These are phyloP conservation scores for Collichthys lucidus DNA, from an alignment of 2,113 vertebrate species.

Conservation along the genomic window DNA sequence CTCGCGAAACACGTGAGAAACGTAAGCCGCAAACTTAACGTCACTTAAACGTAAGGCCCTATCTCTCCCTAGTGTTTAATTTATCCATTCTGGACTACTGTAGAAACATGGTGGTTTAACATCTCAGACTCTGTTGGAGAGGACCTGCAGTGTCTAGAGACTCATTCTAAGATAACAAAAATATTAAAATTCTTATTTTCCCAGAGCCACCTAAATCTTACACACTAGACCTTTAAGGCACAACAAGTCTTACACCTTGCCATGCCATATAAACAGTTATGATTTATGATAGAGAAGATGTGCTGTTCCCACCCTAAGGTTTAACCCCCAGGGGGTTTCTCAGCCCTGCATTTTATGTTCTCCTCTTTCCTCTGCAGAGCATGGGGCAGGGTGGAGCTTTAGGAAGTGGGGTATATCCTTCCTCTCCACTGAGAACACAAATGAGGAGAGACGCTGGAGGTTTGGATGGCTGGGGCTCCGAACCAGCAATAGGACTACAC, in stretches of 20 bases:
- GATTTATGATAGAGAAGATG: constrained; percentile 27
- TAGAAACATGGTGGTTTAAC: too few species aligned
- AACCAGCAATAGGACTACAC: constrained; percentile 31
- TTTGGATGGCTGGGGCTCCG: constrained; percentile 12
- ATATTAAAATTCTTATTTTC: too few species aligned
- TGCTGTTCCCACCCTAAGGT: constrained; percentile 63
- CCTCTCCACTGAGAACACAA: constrained; percentile 75
- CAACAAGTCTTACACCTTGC: not conserved
- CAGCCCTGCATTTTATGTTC: constrained; percentile 65
- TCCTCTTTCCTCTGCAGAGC: constrained; percentile 74
- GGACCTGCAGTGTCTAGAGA: too few species aligned
- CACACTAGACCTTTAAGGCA: not conserved
- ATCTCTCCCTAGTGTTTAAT: too few species aligned
- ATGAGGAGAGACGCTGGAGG: constrained; percentile 59
- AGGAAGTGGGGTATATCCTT: constrained; percentile 84
- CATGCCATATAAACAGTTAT: not conserved
- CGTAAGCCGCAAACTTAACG: too few species aligned
- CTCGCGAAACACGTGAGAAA: too few species aligned
- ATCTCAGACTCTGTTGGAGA: too few species aligned
- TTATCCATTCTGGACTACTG: too few species aligned
- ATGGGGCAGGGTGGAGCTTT: constrained; percentile 71
- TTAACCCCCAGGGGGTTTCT: constrained; percentile 54
- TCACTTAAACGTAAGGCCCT: too few species aligned
- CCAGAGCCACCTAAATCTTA: too few species aligned
- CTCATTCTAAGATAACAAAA: too few species aligned